Evolutionary conservation across 2,797 vertebrate genomes (phyloP), one percentile per base, ranked within the genome.

Genomic region (Acropternis orthonyx): DNA sequence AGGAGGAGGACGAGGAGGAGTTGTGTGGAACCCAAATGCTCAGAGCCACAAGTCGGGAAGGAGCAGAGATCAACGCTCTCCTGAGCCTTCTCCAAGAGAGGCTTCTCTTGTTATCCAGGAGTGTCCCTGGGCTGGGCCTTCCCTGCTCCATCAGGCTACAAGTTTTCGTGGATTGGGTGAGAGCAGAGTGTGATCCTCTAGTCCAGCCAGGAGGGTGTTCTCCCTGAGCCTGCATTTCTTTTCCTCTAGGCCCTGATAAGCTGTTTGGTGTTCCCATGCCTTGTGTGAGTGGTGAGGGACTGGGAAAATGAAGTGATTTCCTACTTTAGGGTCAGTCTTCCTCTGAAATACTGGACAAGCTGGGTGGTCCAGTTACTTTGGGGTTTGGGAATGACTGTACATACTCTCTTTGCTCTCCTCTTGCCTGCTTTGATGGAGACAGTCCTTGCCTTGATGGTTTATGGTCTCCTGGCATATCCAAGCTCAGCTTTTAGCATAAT

Each of bases 31-130:
- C n/a, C n/a, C n/a, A n/a, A n/a, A n/a, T 14, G 76, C 28, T 86
- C 52, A 62, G 68, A 65, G 63, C 54, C 20, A 7, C 37, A n/a
- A n/a, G n/a, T n/a, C 12, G 85, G 62, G 58, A 28, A 81, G 67
- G 32, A 10, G 54, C n/a, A 16, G 36, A 32, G 27, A 37, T 49
- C 44, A n/a, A 3, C 21, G 2, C 34, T 21, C 8, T 39, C 44
- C 59, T 72, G 67, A 55, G 55, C 63, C 68, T 44, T 37, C 37
- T 37, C 37, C 37, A 37, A 37, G 37, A 37, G 37, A 37, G 37
- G 37, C 37, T 37, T n/a, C 73, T 18, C 24, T 6, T 43, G 0
- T 9, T 67, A 20, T 34, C 52, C 0, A 1, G 17, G 17, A 12
- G 55, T 3, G 19, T 39, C 81, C 65, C 49, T 7, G 5, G n/a